These are phyloP conservation scores for Morelia viridis DNA, from an alignment of 2,797 vertebrate species.

Conservation along the genomic window DNA sequence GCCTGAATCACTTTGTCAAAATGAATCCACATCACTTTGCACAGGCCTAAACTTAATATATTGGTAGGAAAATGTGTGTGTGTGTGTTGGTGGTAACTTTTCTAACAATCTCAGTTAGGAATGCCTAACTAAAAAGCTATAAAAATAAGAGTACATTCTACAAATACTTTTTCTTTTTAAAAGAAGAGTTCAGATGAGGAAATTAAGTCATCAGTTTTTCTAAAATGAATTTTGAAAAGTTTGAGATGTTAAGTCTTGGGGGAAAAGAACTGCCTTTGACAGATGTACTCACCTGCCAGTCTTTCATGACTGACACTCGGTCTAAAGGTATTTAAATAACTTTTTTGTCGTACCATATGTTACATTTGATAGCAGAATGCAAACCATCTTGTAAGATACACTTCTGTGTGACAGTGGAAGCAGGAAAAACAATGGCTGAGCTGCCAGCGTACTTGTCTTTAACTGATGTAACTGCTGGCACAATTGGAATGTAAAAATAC, in stretches of 20 bases:
- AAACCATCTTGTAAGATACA: constrained; percentile 21
- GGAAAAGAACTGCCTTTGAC: neutral
- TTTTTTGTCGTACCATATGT: constrained; percentile 49
- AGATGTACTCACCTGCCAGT: constrained; percentile 41
- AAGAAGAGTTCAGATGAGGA: neutral
- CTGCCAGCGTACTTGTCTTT: constrained; percentile 28
- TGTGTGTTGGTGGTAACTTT: too few relatives aligned
- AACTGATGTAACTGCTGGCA: constrained; percentile 20
- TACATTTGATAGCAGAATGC: constrained; percentile 10
- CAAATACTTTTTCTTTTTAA: neutral
- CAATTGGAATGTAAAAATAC: constrained; percentile 13
- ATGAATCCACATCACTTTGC: too few relatives aligned
- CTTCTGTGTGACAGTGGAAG: neutral
- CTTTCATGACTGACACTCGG: constrained; percentile 25
- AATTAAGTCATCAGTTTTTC: neutral
- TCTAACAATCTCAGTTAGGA: too few relatives aligned
- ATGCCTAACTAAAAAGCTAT: neutral
- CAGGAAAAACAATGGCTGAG: neutral
- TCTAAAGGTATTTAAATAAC: constrained; percentile 42
- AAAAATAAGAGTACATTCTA: neutral
- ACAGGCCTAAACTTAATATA: too few relatives aligned
- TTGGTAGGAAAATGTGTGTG: too few relatives aligned
- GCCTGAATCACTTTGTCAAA: too few relatives aligned
- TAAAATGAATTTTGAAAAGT: neutral
- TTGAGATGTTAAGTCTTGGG: constrained; percentile 13